Base-by-base conservation (phyloP, 2,888 invertebrate genomes). In the Epistrophe eligans region DNA sequence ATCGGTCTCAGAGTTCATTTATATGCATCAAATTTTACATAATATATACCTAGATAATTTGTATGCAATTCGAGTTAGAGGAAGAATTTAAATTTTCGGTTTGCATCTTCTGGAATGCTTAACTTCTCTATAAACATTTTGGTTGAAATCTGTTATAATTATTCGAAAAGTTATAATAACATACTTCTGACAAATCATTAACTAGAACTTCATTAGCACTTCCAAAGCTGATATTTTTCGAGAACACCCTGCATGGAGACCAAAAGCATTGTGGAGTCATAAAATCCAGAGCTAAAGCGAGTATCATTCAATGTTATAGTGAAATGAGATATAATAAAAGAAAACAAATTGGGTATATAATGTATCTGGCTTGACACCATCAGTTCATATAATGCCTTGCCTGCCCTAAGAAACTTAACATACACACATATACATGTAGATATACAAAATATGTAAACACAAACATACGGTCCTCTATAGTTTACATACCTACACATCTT, bases 291-390 rank as follows among this genome's bases (percentile, higher is more conserved):
- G 24, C 24, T 19, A 24, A 62, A 13, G 13, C 62, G 19, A 66
- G 7, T 4, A 67, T 19, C 50, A 50, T 19, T 48, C 35, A 50
- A 15, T 35, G 66, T 50, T 17, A n/a, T n/a, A 67, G 35, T 48
- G 66, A 67, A 67, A 67, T 67, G 66, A 50, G 48, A 67, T 48
- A 50, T 66, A 67, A 50, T 67, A 67, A 50, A 67, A 19, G 48
- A 50, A 50, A 67, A 38, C 50, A 50, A 67, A 67, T 67, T 67
- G 66, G 50, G 50, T 19, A 67, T 32, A 66, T 66, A 66, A 48
- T 48, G 28, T 32, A 66, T 48, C 50, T 67, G 50, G 13, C 32
- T 50, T 67, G 35, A 67, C 66, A 67, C 66, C 66, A 67, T 35
- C 50, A 35, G 48, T 66, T 50, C 66, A 7, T 66, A 45, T 32